Evolutionary conservation across 1,140 invertebrate genomes (phyloP).

Genomic region (Drosophila obscura): DNA sequence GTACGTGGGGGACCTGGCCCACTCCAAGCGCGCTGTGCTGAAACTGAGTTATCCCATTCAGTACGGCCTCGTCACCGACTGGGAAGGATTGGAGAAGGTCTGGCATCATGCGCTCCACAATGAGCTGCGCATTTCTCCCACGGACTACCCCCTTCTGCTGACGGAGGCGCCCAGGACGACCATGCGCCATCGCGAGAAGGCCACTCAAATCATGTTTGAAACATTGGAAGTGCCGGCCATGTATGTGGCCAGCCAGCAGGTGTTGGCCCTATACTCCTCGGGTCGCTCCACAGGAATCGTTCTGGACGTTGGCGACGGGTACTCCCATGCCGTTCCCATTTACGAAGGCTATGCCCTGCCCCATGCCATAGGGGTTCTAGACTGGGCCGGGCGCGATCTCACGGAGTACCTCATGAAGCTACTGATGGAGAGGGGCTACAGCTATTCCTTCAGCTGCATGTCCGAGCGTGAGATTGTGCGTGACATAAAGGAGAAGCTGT

Average conservation of each 20-base stretch:
- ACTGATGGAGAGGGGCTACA: too few species aligned
- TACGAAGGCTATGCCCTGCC: constrained; percentile 84
- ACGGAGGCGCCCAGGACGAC: constrained; percentile 94
- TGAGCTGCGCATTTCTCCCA: constrained; percentile 93
- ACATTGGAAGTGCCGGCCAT: constrained; percentile 90
- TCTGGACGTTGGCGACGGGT: constrained; percentile 91
- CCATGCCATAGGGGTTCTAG: too few species aligned
- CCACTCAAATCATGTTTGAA: constrained; percentile 93
- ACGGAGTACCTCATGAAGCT: too few species aligned
- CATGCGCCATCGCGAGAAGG: constrained; percentile 91
- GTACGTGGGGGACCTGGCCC: constrained; percentile 93
- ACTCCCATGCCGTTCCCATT: constrained; percentile 93
- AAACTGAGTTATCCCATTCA: constrained; percentile 90
- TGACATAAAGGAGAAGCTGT: constrained; percentile 93
- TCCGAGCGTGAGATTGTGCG: constrained; percentile 91
- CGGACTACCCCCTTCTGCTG: constrained; percentile 92
- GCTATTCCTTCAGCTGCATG: too few species aligned
- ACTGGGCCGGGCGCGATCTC: too few species aligned
- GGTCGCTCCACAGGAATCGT: constrained; percentile 93
- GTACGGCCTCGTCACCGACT: constrained; percentile 92
- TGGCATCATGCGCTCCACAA: constrained; percentile 93
- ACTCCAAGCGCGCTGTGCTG: constrained; percentile 90
- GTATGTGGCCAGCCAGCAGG: constrained; percentile 89
- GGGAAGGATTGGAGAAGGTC: constrained; percentile 93
- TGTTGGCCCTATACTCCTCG: constrained; percentile 90